These are phyloP conservation scores for Micrasema minimum DNA, from an alignment of 1,140 invertebrate genomes.

Conservation along the genomic window DNA sequence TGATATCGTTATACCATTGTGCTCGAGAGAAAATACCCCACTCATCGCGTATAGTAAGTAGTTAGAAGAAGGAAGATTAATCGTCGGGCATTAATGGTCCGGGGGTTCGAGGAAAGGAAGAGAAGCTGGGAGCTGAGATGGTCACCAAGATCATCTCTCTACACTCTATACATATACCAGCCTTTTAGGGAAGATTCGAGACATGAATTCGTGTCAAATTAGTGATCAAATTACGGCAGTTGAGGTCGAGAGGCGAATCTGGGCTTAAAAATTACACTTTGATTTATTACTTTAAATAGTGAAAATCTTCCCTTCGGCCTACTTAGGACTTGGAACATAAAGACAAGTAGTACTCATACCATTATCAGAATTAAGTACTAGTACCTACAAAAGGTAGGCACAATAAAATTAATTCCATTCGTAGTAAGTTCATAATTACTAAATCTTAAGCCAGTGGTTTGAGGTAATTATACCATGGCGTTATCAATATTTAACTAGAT, in stretches of 20 bases:
- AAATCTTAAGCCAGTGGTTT: too few species aligned
- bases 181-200: neutral
- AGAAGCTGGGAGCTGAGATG: constrained; percentile 3
- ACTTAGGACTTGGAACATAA: neutral
- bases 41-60: constrained; percentile 54
- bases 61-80: constrained; percentile 53
- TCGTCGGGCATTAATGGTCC: constrained; percentile 50
- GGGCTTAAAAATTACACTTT: neutral
- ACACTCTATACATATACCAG: neutral
- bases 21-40: constrained; percentile 51
- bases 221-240: constrained; percentile 9
- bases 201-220: constrained; percentile 21
- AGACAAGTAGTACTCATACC: too few species aligned
- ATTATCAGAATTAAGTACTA: too few species aligned
- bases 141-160: constrained; percentile 33
- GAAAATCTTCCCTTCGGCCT: neutral
- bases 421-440: too few species aligned
- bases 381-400: too few species aligned
- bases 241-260: constrained; percentile 11
- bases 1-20: constrained; percentile 54
- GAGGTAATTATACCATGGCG: too few species aligned
- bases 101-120: neutral
- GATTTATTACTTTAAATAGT: neutral
- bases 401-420: too few species aligned
- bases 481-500: too few species aligned